A percentile compares a stretch with the other conserved stretches of the same genome.
Evolutionary conservation across 2,888 invertebrate genomes (phyloP).

Genomic region (Chymomyza fuscimana): DNA sequence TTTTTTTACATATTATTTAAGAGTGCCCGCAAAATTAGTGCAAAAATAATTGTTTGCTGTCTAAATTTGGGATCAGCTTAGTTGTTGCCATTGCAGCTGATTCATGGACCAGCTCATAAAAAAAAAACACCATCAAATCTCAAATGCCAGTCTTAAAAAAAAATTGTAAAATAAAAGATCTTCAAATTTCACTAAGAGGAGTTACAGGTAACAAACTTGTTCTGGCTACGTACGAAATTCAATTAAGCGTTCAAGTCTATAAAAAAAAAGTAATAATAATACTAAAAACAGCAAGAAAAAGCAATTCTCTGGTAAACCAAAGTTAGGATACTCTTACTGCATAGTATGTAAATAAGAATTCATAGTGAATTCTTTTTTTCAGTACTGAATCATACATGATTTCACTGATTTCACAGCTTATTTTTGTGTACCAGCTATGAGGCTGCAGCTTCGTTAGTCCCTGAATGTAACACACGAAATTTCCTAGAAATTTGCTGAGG

Average conservation of each 20-base stretch:
- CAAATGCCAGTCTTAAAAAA: neutral
- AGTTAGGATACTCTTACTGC: neutral
- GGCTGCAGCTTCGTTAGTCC: too few species aligned
- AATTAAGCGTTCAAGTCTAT: constrained; percentile 34
- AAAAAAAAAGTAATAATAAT: neutral
- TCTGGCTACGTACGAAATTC: constrained; percentile 51
- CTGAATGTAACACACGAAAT: too few species aligned
- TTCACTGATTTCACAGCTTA: too few species aligned
- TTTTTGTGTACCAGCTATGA: too few species aligned
- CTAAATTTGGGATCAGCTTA: neutral
- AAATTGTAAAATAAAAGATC: neutral
- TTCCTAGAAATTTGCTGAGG: too few species aligned
- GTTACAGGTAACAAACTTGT: constrained; percentile 38
- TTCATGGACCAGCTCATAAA: constrained; percentile 2
- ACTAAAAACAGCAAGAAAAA: neutral
- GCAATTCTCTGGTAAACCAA: neutral
- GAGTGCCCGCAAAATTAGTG: neutral
- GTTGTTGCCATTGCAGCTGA: neutral
- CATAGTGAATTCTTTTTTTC: too few species aligned
- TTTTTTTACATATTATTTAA: neutral
- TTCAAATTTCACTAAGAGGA: constrained; percentile 12
- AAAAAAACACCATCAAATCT: too few species aligned
- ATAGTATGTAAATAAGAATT: too few species aligned
- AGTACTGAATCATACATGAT: too few species aligned
- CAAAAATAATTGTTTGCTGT: neutral